phyloP scores from a whole-genome alignment of 2,888 invertebrate species.

The Drosophila buzzatii region DNA sequence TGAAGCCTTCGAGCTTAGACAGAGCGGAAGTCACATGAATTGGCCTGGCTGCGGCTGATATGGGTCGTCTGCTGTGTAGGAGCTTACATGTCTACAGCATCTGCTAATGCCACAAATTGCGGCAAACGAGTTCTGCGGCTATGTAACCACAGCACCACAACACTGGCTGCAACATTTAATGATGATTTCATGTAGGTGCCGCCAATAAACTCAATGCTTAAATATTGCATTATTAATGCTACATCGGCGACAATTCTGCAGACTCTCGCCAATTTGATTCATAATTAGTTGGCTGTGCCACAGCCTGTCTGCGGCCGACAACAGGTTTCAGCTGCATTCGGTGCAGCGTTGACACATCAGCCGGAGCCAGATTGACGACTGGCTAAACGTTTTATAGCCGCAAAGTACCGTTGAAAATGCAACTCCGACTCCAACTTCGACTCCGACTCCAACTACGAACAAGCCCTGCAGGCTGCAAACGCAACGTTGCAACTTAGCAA shows the following conservation, averaged over 20 bases:
- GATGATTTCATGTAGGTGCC: conserved; percentile 79
- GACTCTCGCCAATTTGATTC: conserved; percentile 65
- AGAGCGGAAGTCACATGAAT: conserved; percentile 76
- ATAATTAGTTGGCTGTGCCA: conserved; percentile 66
- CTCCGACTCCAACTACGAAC: conserved; percentile 27
- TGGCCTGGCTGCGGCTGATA: conserved; percentile 58
- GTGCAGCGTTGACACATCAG: conserved; percentile 45
- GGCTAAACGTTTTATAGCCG: conserved; percentile 74
- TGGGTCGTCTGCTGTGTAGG: conserved; percentile 58
- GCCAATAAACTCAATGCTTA: conserved; percentile 78
- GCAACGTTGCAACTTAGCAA: conserved; percentile 63
- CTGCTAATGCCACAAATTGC: conserved; percentile 74
- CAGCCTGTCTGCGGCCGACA: conserved; percentile 31
- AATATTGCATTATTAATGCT: conserved; percentile 76
- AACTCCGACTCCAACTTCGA: conserved; percentile 6
- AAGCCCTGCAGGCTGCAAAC: conserved; percentile 60
- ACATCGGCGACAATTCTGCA: conserved; percentile 37
- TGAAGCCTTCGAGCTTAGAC: conserved; percentile 34
- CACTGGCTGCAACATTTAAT: conserved; percentile 60
- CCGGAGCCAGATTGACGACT: conserved; percentile 47
- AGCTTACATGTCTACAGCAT: conserved; percentile 62
- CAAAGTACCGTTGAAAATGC: conserved; percentile 73
- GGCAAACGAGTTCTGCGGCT: conserved; percentile 66
- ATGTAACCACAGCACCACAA: conserved; percentile 4
- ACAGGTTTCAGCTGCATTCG: conserved; percentile 60